These are phyloP conservation scores for Lycocerus yunnanus DNA, from an alignment of 2,888 invertebrate species.

Conservation along the genomic window DNA sequence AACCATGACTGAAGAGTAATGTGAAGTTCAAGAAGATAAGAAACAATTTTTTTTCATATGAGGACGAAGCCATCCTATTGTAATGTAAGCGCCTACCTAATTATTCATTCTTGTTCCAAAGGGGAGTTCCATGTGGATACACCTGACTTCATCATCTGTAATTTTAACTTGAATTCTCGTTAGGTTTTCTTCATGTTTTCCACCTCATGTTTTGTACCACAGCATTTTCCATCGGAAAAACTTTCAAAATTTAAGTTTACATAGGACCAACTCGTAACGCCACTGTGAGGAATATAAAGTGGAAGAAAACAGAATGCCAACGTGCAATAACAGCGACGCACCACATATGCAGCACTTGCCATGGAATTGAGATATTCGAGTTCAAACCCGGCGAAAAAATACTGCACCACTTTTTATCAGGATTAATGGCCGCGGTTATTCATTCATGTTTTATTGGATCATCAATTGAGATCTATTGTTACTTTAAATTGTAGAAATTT, in stretches of 20 bases:
- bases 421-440: slow-evolving; percentile 51
- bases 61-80: background rate
- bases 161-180: background rate
- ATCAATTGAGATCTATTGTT: slow-evolving; percentile 45
- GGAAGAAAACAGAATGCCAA: slow-evolving; percentile 40
- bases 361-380: slow-evolving; percentile 48
- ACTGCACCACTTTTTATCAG: slow-evolving; percentile 46
- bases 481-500: slow-evolving; percentile 43
- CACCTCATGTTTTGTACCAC: background rate
- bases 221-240: too few species aligned
- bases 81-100: background rate
- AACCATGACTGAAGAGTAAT: background rate
- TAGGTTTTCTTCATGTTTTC: too few species aligned
- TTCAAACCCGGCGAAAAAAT: slow-evolving; percentile 46
- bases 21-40: background rate
- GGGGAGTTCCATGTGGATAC: background rate
- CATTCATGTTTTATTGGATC: slow-evolving; percentile 52
- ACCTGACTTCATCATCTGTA: background rate
- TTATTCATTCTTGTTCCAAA: background rate
- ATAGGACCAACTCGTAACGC: too few species aligned
- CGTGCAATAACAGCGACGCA: slow-evolving; percentile 38
- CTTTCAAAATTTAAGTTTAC: too few species aligned
- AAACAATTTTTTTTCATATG: background rate
- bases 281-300: slow-evolving; percentile 10
- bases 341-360: slow-evolving; percentile 37